Percentiles rank a stretch among this genome's conserved stretches.
Conservation (phyloP, 2,888 invertebrate species). For the Merodon equestris region DNA sequence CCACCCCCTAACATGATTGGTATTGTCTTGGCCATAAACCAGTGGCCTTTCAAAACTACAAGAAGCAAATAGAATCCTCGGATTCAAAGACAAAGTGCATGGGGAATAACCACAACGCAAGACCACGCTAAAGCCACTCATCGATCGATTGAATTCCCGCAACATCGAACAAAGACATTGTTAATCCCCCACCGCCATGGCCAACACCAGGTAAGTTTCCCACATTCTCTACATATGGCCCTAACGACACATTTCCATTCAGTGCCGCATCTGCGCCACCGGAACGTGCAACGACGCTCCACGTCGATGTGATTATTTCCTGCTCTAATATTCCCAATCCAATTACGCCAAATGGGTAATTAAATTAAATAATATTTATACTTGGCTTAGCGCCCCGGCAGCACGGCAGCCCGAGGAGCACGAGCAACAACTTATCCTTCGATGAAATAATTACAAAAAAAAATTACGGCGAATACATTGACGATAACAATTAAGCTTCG, state of each 20-base stretch:
- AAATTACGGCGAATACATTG: constrained; percentile 30
- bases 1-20: too few relatives aligned
- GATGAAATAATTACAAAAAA: constrained; percentile 60
- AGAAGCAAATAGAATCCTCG: too few relatives aligned
- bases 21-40: too few relatives aligned
- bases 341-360: constrained; percentile 67
- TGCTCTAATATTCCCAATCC: constrained; percentile 68
- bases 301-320: constrained; percentile 61
- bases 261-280: constrained; percentile 46
- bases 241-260: constrained; percentile 41
- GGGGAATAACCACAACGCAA: too few relatives aligned
- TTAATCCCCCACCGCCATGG: not conserved
- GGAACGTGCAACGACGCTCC: constrained; percentile 62
- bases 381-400: constrained; percentile 44
- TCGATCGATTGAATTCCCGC: constrained; percentile 43
- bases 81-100: too few relatives aligned
- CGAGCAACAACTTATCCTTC: not conserved
- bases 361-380: constrained; percentile 68
- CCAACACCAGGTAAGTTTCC: constrained; percentile 29
- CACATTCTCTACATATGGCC: constrained; percentile 49
- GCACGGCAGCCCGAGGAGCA: constrained; percentile 1
- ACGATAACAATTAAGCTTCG: constrained; percentile 44
- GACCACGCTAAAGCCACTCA: constrained; percentile 16
- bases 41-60: too few relatives aligned
- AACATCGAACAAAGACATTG: constrained; percentile 7